These are phyloP conservation scores for Gopherus flavomarginatus DNA, from an alignment of 2,113 vertebrate species.

Conservation along the genomic window DNA sequence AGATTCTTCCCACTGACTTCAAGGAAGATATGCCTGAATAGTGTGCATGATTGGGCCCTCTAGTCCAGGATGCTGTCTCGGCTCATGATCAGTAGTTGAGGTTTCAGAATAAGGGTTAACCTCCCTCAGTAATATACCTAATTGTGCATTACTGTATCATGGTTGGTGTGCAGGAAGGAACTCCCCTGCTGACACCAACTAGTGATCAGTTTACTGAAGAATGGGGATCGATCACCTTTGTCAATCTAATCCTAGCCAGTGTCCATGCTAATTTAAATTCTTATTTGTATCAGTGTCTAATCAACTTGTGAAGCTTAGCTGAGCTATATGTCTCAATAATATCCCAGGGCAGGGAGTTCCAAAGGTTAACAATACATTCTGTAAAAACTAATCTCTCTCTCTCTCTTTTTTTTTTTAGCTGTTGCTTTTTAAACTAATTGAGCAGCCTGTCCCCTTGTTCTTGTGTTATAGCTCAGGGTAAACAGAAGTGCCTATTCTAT, in stretches of 20 bases:
- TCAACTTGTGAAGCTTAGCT: background rate
- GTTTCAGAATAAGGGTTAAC: constrained; percentile 21
- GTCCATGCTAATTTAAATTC: constrained; percentile 34
- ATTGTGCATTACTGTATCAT: constrained; percentile 5
- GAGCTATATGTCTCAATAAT: background rate
- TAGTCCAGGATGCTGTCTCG: background rate
- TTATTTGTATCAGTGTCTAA: background rate
- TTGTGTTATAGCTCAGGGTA: background rate
- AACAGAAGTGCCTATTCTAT: background rate
- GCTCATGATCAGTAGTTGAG: background rate
- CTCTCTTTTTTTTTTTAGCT: background rate
- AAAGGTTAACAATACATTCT: background rate
- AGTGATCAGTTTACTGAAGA: background rate
- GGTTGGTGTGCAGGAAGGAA: constrained; percentile 27
- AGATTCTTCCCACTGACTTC: background rate
- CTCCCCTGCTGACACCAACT: constrained; percentile 42
- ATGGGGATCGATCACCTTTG: constrained; percentile 22
- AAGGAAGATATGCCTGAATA: background rate
- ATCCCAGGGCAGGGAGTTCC: background rate
- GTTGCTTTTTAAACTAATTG: background rate
- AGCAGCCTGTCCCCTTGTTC: rapidly evolving
- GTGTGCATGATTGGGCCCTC: background rate
- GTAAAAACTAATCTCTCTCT: background rate
- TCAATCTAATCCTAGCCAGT: background rate
- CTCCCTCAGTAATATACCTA: constrained; percentile 3